Percentiles rank a stretch among this genome's conserved stretches.
These are phyloP conservation scores for Tapera naevia DNA, from an alignment of 2,797 vertebrate species.

Conservation along the genomic window DNA sequence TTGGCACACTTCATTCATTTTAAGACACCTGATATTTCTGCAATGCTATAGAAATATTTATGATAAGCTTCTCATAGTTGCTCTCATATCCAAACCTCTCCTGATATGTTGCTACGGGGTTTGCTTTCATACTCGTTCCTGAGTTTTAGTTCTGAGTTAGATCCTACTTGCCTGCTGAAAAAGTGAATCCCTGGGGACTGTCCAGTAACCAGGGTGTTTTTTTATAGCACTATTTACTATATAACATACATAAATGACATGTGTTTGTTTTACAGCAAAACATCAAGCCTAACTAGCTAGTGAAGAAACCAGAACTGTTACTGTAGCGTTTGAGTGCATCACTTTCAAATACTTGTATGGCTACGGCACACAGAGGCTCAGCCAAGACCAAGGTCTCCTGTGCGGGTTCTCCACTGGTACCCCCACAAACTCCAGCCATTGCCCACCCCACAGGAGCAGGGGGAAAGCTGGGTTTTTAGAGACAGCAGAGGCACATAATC, in stretches of 20 bases:
- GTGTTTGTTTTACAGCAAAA: background rate
- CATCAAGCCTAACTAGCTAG: background rate
- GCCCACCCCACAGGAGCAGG: fast-evolving
- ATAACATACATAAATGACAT: background rate
- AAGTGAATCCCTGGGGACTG: background rate
- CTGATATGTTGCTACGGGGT: background rate
- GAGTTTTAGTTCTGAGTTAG: background rate
- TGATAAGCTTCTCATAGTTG: background rate
- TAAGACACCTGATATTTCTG: background rate
- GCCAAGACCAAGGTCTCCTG: fast-evolving
- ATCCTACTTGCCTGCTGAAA: background rate
- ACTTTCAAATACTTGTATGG: background rate
- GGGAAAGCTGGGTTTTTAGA: background rate
- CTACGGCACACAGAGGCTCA: background rate
- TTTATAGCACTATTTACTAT: background rate
- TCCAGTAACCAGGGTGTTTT: background rate
- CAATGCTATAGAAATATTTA: background rate
- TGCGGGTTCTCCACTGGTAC: background rate
- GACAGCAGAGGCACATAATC: background rate
- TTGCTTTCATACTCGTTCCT: background rate
- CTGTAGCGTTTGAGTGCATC: background rate
- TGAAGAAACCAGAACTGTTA: background rate
- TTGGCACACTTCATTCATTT: background rate
- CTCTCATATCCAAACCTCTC: background rate
- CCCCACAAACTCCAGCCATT: background rate